Evolutionary conservation across 2,888 invertebrate species (phyloP).

Genomic region (Shargacucullia verbasci): DNA sequence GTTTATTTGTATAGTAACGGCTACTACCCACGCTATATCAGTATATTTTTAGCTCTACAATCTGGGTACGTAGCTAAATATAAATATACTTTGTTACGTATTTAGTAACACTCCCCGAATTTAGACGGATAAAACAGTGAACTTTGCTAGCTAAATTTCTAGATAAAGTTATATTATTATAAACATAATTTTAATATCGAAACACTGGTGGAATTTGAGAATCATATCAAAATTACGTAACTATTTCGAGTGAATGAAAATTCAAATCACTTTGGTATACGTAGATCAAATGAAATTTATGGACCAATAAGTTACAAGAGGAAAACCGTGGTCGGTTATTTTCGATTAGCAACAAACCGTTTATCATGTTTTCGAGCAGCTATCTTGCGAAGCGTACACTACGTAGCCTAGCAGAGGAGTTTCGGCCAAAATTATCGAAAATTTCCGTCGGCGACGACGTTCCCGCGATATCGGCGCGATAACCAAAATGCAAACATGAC

Average conservation of each 20-base stretch:
- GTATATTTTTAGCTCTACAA: constrained; percentile 18
- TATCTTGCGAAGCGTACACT: constrained; percentile 57
- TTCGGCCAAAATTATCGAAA: constrained; percentile 73
- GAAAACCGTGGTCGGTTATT: constrained; percentile 18
- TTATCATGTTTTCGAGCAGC: constrained; percentile 61
- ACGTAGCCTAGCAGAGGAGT: constrained; percentile 56
- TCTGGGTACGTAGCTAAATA: constrained; percentile 6
- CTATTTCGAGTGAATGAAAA: too few relatives aligned
- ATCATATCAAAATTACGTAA: too few relatives aligned
- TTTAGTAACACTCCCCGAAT: not conserved
- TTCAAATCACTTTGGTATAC: not conserved
- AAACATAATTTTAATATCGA: too few relatives aligned
- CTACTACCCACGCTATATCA: constrained; percentile 14
- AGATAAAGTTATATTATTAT: too few relatives aligned
- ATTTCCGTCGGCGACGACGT: constrained; percentile 68
- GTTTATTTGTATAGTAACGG: constrained; percentile 37
- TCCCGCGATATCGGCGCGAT: constrained; percentile 67
- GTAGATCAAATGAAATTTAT: not conserved
- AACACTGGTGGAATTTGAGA: too few relatives aligned
- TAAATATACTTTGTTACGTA: constrained; percentile 4
- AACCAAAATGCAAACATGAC: constrained; percentile 76
- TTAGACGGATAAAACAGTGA: not conserved
- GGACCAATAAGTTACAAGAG: constrained; percentile 12
- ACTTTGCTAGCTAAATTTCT: not conserved
- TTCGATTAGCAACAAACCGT: constrained; percentile 50